Conservation (phyloP, 2,113 vertebrate species). For the Jaculus jaculus region DNA sequence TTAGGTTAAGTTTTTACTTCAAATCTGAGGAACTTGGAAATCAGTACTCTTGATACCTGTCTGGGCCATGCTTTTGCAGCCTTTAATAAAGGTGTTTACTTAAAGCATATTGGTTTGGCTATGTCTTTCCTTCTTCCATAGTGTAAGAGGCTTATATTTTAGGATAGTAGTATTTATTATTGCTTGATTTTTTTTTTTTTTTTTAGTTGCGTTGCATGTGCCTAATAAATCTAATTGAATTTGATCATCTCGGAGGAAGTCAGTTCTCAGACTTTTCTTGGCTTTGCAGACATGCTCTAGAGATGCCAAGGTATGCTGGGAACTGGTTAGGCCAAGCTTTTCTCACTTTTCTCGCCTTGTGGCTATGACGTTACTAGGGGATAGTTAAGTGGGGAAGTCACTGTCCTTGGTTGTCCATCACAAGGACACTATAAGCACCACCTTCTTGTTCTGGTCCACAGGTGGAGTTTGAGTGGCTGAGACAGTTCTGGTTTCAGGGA, state of each 20-base stretch:
- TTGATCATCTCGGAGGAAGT: background rate
- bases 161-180: background rate
- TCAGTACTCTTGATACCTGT: background rate
- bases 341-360: background rate
- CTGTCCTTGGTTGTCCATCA: background rate
- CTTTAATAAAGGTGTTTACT: conserved; percentile 24
- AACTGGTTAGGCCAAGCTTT: conserved; percentile 13
- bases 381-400: background rate
- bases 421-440: background rate
- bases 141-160: background rate
- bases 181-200: no score
- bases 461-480: conserved; percentile 98
- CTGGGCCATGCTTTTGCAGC: background rate
- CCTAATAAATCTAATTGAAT: background rate
- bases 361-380: background rate
- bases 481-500: conserved; percentile 99
- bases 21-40: background rate
- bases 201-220: background rate
- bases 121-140: background rate
- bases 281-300: conserved; percentile 3
- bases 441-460: conserved; percentile 75
- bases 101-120: background rate
- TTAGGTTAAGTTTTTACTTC: conserved; percentile 22
- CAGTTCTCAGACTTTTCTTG: background rate
- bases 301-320: background rate